Percentiles rank a stretch among this genome's conserved stretches.
Evolutionary conservation across 2,797 vertebrate genomes (phyloP).

Genomic region (Vireo griseus): DNA sequence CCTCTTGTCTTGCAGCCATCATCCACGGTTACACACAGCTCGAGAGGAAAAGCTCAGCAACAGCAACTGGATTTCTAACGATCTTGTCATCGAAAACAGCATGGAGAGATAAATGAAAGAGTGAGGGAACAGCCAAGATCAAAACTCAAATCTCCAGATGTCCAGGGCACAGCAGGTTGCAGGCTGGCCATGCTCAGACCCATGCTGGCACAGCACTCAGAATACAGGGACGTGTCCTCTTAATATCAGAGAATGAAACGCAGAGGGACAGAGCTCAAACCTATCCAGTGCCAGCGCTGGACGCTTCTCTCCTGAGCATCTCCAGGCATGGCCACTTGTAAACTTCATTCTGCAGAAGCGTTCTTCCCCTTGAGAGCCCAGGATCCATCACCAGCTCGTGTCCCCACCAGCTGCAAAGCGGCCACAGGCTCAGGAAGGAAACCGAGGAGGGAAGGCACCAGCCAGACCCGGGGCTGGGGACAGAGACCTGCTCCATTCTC

Average conservation of each 20-base stretch:
- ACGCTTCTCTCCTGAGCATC: not conserved
- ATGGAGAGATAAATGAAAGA: not conserved
- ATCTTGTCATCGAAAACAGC: not conserved
- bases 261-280: not conserved
- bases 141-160: not conserved
- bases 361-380: not conserved
- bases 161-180: not conserved
- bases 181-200: not conserved
- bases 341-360: not conserved
- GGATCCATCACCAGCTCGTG: not conserved
- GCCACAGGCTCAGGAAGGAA: not conserved
- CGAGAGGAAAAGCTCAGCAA: slow-evolving; percentile 13
- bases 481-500: not conserved
- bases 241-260: not conserved
- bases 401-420: not conserved
- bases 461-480: fast-evolving
- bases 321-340: not conserved
- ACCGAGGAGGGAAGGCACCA: fast-evolving
- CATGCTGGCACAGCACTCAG: fast-evolving
- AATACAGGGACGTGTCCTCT: fast-evolving
- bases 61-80: not conserved
- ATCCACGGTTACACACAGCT: slow-evolving; percentile 7
- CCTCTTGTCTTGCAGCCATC: slow-evolving; percentile 48
- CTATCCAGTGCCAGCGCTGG: not conserved
- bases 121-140: not conserved